phyloP scores from a whole-genome alignment of 2,113 vertebrate genomes.

The Salvelinus namaycush region DNA sequence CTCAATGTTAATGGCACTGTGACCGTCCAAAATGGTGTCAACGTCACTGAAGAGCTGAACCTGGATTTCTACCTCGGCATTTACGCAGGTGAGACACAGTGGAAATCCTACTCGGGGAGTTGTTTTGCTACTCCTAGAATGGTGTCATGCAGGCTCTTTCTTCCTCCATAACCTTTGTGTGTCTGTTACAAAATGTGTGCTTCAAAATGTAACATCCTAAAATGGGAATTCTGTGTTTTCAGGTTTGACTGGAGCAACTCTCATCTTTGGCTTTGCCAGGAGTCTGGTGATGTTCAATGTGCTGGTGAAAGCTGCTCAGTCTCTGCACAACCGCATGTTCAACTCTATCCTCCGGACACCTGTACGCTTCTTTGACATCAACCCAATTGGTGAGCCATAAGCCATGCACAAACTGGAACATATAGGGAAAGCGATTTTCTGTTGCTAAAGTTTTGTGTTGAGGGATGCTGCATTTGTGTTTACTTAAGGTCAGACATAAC shows the following conservation, averaged over 20 bases:
- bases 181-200: background rate
- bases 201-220: background rate
- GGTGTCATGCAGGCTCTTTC: background rate
- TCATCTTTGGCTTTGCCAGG: slow-evolving; percentile 83
- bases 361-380: slow-evolving; percentile 90
- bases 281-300: slow-evolving; percentile 80
- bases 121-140: background rate
- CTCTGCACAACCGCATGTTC: slow-evolving; percentile 91
- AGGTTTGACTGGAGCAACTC: slow-evolving; percentile 82
- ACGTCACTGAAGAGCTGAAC: slow-evolving; percentile 67
- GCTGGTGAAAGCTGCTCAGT: slow-evolving; percentile 81
- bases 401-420: background rate
- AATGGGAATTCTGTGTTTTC: slow-evolving; percentile 27
- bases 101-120: no score
- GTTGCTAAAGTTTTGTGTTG: background rate
- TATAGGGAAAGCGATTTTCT: background rate
- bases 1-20: slow-evolving; percentile 23
- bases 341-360: slow-evolving; percentile 82
- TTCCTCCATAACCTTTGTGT: no score
- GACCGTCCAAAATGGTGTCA: slow-evolving; percentile 5
- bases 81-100: slow-evolving; percentile 81
- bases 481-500: no score
- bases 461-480: no score
- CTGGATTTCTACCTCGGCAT: slow-evolving; percentile 83
- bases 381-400: slow-evolving; percentile 87